Base-by-base conservation (phyloP, 2,888 invertebrate genomes). In the Cryptocephalus primarius region DNA sequence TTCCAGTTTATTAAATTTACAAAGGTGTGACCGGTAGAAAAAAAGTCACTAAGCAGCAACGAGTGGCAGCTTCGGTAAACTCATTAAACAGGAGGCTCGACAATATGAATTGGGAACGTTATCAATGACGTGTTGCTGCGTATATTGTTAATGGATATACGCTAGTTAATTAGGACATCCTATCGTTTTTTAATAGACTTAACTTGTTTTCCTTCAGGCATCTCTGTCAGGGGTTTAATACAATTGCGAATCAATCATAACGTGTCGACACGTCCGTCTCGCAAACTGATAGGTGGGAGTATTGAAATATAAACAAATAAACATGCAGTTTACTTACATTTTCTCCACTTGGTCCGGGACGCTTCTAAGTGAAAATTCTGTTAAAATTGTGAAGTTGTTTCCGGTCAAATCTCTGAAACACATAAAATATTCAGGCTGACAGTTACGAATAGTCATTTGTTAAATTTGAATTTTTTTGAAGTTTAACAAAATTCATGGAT, bases 331-430 rank as follows among this genome's bases (percentile, higher is more conserved):
- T 4, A 72, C 73, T 72, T 60, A 74, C 74, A 74, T 55, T 52
- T 63, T 71, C 22, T 70, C 66, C 14, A 72, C 58, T 39, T 64
- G 44, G 12, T 51, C 60, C 44, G 72, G 59, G 43, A 65, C 42
- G 9, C 39, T 43, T 43, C 49, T 58, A 46, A 73, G 62, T 48
- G 69, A 66, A 6, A 60, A 54, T 31, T 57, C 58, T 31, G 62
- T 60, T 39, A 74, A 54, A 33, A 55, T 51, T 32, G 62, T 58
- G 53, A 74, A 74, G 47, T 59, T 61, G 53, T 74, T 74, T 38
- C 73, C 73, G 1, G 72, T 71, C 32, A 74, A 65, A 57, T 74
- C 74, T 33, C 74, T 74, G 54, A 13, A 64, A 65, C 40, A 14
- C 47, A 40, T 33, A 40, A 34, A 44, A 47, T 36, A 48, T 48